These are phyloP conservation scores for Xanthorhoe designata DNA, from an alignment of 2,888 invertebrate genomes.

Conservation along the genomic window DNA sequence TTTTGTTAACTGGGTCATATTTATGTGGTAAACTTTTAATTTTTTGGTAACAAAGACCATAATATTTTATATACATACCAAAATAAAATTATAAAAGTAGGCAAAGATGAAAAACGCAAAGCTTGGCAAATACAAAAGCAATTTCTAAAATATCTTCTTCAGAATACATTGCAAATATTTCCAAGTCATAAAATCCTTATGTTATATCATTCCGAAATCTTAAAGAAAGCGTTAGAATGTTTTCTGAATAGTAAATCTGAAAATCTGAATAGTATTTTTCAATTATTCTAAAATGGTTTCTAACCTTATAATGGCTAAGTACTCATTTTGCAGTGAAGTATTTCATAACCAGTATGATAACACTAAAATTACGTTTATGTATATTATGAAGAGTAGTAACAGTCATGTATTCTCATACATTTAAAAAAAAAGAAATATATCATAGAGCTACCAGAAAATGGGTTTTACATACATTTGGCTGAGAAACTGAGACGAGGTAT, in stretches of 20 bases:
- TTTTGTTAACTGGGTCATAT: conserved; percentile 18
- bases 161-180: conserved; percentile 21
- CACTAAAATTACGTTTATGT: too few relatives aligned
- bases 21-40: not conserved
- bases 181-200: conserved; percentile 23
- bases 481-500: conserved; percentile 34
- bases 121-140: not conserved
- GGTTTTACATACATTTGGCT: conserved; percentile 31
- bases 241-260: too few relatives aligned
- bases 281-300: too few relatives aligned
- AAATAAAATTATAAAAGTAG: too few relatives aligned
- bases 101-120: too few relatives aligned
- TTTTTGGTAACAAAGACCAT: not conserved
- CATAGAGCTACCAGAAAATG: conserved; percentile 18
- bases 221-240: conserved; percentile 15
- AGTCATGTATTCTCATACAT: not conserved
- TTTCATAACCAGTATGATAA: too few relatives aligned
- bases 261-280: not conserved
- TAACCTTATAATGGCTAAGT: not conserved
- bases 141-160: conserved; percentile 4
- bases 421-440: conserved; percentile 6
- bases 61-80: too few relatives aligned
- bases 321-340: not conserved
- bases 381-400: not conserved
- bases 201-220: conserved; percentile 16